A percentile compares a stretch with the other conserved stretches of the same genome.
Evolutionary conservation across 2,113 vertebrate genomes (phyloP).

Genomic region (Ictalurus furcatus): DNA sequence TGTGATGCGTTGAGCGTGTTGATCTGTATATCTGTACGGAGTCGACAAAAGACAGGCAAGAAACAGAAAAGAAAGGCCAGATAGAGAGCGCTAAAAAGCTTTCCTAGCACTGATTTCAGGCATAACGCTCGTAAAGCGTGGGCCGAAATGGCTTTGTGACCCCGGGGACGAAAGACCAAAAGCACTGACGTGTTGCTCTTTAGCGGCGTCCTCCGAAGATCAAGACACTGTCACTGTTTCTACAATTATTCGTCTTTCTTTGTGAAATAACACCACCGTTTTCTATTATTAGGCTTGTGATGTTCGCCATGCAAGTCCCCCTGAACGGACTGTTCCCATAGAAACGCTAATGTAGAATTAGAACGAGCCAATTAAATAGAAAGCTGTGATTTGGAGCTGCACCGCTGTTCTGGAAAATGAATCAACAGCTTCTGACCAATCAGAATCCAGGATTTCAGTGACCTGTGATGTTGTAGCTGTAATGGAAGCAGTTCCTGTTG

Average conservation of each 20-base stretch:
- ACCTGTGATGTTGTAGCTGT: slow-evolving; percentile 98
- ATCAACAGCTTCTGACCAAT: background rate
- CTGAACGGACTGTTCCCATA: background rate
- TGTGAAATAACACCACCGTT: background rate
- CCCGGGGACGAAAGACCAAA: slow-evolving; percentile 29
- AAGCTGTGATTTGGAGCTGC: background rate
- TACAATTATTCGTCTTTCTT: background rate
- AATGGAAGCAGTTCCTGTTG: slow-evolving; percentile 96
- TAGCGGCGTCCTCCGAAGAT: background rate
- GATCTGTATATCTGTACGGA: slow-evolving; percentile 58
- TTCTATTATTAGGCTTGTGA: background rate
- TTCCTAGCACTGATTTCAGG: slow-evolving; percentile 58
- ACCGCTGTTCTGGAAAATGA: background rate
- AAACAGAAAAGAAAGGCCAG: slow-evolving; percentile 42
- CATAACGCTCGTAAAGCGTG: slow-evolving; percentile 49
- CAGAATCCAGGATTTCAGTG: background rate
- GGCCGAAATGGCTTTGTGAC: slow-evolving; percentile 43
- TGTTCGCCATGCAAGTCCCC: background rate
- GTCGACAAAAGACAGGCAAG: slow-evolving; percentile 26
- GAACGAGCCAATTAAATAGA: background rate
- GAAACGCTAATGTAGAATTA: background rate
- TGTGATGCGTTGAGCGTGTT: background rate
- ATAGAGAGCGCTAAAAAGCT: slow-evolving; percentile 50
- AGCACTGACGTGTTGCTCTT: background rate
- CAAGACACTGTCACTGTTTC: background rate